These are phyloP conservation scores for Dermolepida albohirtum DNA, from an alignment of 2,888 invertebrate species.

Conservation along the genomic window DNA sequence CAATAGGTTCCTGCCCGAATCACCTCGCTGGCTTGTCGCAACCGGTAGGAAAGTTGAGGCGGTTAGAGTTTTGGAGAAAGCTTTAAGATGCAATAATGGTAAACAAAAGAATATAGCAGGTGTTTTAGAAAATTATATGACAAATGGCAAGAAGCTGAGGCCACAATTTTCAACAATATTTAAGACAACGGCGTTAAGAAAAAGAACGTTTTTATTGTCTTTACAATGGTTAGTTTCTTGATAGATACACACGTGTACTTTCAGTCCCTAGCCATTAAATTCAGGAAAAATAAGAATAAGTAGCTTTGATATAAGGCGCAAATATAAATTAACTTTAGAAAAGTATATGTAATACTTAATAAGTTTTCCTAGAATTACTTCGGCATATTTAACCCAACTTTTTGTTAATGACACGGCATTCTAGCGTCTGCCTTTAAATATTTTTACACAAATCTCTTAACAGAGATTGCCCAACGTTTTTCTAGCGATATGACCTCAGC, in stretches of 20 bases:
- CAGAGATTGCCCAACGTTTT: no score
- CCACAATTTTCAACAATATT: conserved; percentile 66
- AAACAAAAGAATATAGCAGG: conserved; percentile 29
- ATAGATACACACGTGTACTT: neutral
- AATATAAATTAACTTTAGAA: no score
- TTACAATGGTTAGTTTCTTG: conserved; percentile 68
- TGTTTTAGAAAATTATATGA: conserved; percentile 58
- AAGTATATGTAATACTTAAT: no score
- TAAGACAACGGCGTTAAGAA: conserved; percentile 67
- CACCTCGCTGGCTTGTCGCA: conserved; percentile 73
- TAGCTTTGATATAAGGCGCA: no score
- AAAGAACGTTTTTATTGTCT: conserved; percentile 67
- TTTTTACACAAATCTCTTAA: no score
- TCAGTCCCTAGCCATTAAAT: no score
- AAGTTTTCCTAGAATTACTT: no score
- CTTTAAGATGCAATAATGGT: conserved; percentile 57
- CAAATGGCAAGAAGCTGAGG: conserved; percentile 43
- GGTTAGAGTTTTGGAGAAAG: conserved; percentile 62
- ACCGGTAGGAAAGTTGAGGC: conserved; percentile 68
- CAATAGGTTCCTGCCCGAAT: conserved; percentile 69
- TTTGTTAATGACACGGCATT: no score
- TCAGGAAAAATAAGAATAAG: no score
- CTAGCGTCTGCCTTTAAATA: no score
- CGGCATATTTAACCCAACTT: no score
- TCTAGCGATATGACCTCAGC: no score